Percentiles rank a stretch among this genome's conserved stretches.
Conservation (phyloP, 2,797 vertebrate species). For the Pteronotus mesoamericanus region DNA sequence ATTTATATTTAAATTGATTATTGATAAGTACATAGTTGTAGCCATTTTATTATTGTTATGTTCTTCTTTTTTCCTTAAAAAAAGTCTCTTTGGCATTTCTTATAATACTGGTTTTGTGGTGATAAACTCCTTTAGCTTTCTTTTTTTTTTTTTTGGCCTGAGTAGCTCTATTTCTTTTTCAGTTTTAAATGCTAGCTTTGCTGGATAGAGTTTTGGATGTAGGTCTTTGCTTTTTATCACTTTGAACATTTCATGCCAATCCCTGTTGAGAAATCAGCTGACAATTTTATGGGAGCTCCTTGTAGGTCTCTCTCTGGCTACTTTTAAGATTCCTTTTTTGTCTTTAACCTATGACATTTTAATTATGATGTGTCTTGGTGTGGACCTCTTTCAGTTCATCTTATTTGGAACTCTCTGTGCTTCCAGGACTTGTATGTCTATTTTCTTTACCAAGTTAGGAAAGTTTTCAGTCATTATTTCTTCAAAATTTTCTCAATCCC, state of each 20-base stretch:
- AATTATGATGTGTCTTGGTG: background rate
- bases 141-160: background rate
- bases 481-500: background rate
- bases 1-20: background rate
- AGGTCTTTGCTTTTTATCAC: background rate
- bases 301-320: background rate
- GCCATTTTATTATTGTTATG: background rate
- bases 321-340: background rate
- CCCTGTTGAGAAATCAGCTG: background rate
- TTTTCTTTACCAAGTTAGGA: background rate
- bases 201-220: background rate
- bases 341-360: background rate
- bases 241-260: background rate
- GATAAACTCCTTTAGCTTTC: background rate
- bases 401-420: background rate
- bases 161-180: background rate
- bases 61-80: background rate
- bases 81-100: background rate
- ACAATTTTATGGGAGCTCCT: background rate
- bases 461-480: background rate
- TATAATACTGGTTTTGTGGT: background rate
- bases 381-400: background rate
- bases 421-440: background rate
- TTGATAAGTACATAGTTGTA: background rate
- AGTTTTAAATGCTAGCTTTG: background rate